Conservation (phyloP, 2,797 vertebrate species). For the Artibeus lituratus region DNA sequence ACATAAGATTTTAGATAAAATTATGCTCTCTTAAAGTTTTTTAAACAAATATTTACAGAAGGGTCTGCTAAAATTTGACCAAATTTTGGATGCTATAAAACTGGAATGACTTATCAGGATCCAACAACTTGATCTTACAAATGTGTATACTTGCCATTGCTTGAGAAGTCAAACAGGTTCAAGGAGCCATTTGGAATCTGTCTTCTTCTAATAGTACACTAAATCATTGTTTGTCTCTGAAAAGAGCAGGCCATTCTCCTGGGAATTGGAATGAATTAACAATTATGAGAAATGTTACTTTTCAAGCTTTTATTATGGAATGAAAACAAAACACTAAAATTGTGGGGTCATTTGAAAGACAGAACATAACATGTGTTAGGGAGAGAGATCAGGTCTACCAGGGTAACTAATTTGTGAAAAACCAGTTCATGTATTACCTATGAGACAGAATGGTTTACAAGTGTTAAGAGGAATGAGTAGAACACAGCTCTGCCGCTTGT, state of each 20-base stretch:
- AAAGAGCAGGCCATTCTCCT: background rate
- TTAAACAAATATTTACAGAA: background rate
- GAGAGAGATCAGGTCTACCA: background rate
- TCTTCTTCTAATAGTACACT: background rate
- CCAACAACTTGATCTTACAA: background rate
- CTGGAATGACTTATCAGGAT: background rate
- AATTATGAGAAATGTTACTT: background rate
- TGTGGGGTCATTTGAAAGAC: background rate
- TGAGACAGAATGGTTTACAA: background rate
- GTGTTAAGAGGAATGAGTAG: background rate
- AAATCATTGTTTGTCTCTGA: slow-evolving; percentile 11
- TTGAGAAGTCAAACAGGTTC: background rate
- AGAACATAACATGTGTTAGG: background rate
- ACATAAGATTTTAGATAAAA: background rate
- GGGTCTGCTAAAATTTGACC: background rate
- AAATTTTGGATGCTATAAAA: background rate
- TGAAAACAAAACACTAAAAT: background rate
- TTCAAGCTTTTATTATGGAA: background rate
- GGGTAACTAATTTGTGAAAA: background rate
- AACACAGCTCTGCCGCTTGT: background rate
- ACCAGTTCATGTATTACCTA: background rate
- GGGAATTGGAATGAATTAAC: background rate
- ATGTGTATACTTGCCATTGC: background rate
- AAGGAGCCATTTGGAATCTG: background rate
- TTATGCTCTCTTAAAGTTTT: background rate